These are phyloP conservation scores for Zosterops hypoxanthus DNA, from an alignment of 2,113 vertebrate species.

Conservation along the genomic window DNA sequence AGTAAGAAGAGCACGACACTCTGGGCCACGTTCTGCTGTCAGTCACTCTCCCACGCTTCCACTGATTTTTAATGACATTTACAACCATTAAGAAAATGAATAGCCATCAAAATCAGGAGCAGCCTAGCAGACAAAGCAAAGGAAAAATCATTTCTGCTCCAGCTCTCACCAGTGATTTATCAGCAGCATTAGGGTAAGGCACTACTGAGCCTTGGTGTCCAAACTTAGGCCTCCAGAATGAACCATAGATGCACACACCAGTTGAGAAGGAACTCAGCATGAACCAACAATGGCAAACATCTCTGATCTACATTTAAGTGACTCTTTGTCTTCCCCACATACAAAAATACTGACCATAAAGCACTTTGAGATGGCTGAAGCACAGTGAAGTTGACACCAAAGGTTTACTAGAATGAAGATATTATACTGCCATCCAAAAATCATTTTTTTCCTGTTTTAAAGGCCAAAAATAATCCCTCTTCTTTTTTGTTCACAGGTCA, in stretches of 20 bases:
- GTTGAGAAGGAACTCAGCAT: background rate
- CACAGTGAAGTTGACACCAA: background rate
- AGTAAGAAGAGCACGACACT: background rate
- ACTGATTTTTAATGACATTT: constrained; percentile 6
- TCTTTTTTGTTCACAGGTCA: background rate
- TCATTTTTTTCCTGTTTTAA: background rate
- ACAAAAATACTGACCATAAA: background rate
- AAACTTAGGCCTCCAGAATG: background rate
- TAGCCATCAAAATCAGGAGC: background rate
- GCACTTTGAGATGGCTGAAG: background rate
- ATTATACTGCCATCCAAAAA: background rate
- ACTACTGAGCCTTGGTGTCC: background rate
- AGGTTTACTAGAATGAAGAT: background rate
- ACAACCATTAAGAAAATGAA: constrained; percentile 4
- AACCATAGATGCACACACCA: background rate
- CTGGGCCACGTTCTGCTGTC: background rate
- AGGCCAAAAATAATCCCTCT: background rate
- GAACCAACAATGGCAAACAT: background rate
- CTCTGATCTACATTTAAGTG: background rate
- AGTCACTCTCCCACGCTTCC: constrained; percentile 16
- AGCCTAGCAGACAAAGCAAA: background rate
- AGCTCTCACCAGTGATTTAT: background rate
- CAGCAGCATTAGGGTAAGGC: background rate
- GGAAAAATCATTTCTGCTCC: background rate
- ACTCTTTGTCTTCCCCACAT: background rate